These are phyloP conservation scores for Maniola hyperantus DNA, from an alignment of 2,888 invertebrate genomes.

Conservation along the genomic window DNA sequence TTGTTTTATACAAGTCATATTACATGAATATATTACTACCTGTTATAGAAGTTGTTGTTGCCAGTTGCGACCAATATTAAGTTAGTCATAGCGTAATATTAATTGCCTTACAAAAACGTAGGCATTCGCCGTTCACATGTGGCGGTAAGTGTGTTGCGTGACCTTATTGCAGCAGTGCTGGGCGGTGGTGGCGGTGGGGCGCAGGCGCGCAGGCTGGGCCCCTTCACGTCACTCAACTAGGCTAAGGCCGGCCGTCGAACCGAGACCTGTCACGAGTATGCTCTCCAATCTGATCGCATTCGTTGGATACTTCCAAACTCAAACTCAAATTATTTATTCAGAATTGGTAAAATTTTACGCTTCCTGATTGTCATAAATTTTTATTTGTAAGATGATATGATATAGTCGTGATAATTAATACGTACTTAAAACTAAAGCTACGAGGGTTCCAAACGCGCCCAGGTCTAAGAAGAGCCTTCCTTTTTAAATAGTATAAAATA, in stretches of 20 bases:
- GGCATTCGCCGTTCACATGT: conserved; percentile 33
- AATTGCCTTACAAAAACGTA: conserved; percentile 28
- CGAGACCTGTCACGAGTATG: conserved; percentile 43
- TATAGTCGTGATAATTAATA: too few relatives aligned
- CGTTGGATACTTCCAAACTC: conserved; percentile 6
- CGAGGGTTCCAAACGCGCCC: too few relatives aligned
- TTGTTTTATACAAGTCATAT: not conserved
- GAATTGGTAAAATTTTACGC: too few relatives aligned
- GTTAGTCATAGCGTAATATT: conserved; percentile 10
- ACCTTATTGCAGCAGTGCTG: conserved; percentile 57
- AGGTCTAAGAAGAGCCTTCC: too few relatives aligned
- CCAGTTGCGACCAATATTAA: not conserved
- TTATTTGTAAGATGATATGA: too few relatives aligned
- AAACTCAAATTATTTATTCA: too few relatives aligned
- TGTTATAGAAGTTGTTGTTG: not conserved
- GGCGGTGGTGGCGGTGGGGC: conserved; percentile 55
- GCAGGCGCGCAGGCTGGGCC: conserved; percentile 42
- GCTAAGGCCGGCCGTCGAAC: conserved; percentile 80
- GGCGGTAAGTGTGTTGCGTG: conserved; percentile 40
- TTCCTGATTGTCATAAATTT: too few relatives aligned
- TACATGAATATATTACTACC: not conserved
- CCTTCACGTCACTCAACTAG: conserved; percentile 76
- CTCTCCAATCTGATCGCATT: conserved; percentile 20
- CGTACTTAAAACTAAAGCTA: too few relatives aligned
- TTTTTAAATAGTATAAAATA: too few relatives aligned